These are phyloP conservation scores for Shargacucullia verbasci DNA, from an alignment of 2,888 invertebrate genomes.

Conservation along the genomic window DNA sequence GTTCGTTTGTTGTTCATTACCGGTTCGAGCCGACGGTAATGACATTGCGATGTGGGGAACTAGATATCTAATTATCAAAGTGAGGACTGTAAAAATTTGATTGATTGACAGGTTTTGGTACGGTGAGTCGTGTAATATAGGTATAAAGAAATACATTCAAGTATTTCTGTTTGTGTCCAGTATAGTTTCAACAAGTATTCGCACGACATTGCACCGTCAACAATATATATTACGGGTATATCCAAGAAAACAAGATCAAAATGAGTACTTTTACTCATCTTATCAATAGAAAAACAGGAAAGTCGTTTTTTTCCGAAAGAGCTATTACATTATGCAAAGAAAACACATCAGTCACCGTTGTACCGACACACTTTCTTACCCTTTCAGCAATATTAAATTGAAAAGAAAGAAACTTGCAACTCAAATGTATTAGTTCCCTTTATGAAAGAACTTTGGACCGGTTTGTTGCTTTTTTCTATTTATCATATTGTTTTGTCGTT, in stretches of 20 bases:
- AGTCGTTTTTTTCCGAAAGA: constrained; percentile 53
- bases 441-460: constrained; percentile 62
- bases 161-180: too few relatives aligned
- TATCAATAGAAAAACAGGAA: constrained; percentile 33
- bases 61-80: constrained; percentile 15
- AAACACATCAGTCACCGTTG: constrained; percentile 76
- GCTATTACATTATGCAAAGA: constrained; percentile 66
- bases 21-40: constrained; percentile 54
- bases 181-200: too few relatives aligned
- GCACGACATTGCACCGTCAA: too few relatives aligned
- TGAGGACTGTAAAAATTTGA: neutral
- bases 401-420: constrained; percentile 61
- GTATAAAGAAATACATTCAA: too few relatives aligned
- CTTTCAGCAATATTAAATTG: constrained; percentile 77
- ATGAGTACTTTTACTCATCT: constrained; percentile 10
- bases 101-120: neutral
- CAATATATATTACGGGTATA: too few relatives aligned
- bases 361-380: constrained; percentile 67
- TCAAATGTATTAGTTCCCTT: constrained; percentile 67
- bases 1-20: constrained; percentile 68
- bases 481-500: constrained; percentile 26
- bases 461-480: constrained; percentile 47
- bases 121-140: too few relatives aligned
- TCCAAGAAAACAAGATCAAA: too few relatives aligned
- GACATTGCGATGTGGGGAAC: constrained; percentile 46